Evolutionary conservation across 2,888 invertebrate genomes (phyloP).

Genomic region (Pollenia griseotomentosa): DNA sequence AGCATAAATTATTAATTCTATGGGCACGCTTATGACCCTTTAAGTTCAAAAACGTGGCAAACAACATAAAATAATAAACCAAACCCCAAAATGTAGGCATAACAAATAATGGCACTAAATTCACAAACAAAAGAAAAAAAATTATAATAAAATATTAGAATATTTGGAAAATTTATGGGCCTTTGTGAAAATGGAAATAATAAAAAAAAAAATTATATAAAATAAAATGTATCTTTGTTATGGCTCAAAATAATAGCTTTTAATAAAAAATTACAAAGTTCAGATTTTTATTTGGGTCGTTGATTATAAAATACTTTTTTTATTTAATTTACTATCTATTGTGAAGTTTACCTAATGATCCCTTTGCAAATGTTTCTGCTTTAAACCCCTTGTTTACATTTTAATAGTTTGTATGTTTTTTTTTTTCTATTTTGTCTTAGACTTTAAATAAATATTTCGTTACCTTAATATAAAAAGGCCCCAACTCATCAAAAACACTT

Average conservation of each 20-base stretch:
- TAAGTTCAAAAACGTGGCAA: conserved; percentile 81
- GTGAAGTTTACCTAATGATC: too few relatives aligned
- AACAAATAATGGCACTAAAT: conserved; percentile 40
- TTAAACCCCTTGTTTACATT: not conserved
- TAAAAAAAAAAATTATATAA: conserved; percentile 29
- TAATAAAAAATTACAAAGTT: too few relatives aligned
- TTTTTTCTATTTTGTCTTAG: not conserved
- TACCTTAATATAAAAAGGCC: too few relatives aligned
- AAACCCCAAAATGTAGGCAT: conserved; percentile 56
- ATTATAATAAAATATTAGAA: conserved; percentile 47
- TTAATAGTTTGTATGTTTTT: not conserved
- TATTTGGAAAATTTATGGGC: conserved; percentile 52
- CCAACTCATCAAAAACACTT: too few relatives aligned
- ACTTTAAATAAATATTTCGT: conserved; percentile 31
- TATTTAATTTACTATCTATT: too few relatives aligned
- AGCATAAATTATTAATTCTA: conserved; percentile 73
- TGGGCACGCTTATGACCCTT: conserved; percentile 82
- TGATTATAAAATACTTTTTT: too few relatives aligned
- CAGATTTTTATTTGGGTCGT: too few relatives aligned
- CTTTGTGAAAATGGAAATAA: conserved; percentile 28
- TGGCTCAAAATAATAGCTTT: too few relatives aligned
- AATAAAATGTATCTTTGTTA: not conserved
- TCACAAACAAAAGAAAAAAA: conserved; percentile 41
- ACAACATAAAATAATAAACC: conserved; percentile 68
- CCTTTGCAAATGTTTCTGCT: not conserved